phyloP scores from a whole-genome alignment of 2,797 vertebrate species.

The Chloroceryle inda region DNA sequence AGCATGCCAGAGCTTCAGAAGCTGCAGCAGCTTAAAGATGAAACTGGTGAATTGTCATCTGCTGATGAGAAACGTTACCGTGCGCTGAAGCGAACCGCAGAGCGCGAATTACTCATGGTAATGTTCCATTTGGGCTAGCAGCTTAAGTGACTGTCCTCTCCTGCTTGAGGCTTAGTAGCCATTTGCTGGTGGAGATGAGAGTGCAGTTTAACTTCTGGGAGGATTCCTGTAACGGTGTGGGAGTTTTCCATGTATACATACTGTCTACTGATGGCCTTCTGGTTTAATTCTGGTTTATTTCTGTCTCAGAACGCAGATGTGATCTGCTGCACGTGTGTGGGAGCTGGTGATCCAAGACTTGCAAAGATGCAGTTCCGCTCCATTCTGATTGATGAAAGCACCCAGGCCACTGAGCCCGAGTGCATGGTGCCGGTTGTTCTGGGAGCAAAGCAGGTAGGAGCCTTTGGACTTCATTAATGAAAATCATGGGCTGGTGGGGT shows the following conservation, averaged over 20 bases:
- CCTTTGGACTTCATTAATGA: rapidly evolving
- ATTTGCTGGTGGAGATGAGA: background rate
- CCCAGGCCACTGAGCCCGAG: constrained; percentile 97
- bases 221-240: background rate
- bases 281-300: rapidly evolving
- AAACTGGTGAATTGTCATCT: constrained; percentile 96
- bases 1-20: constrained; percentile 99
- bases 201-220: background rate
- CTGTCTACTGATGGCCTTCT: rapidly evolving
- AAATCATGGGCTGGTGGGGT: background rate
- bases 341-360: constrained; percentile 94
- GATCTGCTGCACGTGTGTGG: constrained; percentile 97
- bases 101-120: constrained; percentile 97
- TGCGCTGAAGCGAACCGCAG: constrained; percentile 94
- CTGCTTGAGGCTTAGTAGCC: background rate
- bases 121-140: background rate
- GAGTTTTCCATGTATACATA: background rate
- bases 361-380: constrained; percentile 99
- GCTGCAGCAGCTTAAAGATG: constrained; percentile 98
- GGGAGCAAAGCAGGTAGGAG: constrained; percentile 93
- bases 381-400: constrained; percentile 98
- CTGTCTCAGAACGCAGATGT: constrained; percentile 92
- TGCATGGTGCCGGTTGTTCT: constrained; percentile 98
- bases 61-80: constrained; percentile 98
- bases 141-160: background rate